Evolutionary conservation across 2,888 invertebrate genomes (phyloP), one percentile per base, ranked within the genome.

Genomic region (Philhelius pedissequus): DNA sequence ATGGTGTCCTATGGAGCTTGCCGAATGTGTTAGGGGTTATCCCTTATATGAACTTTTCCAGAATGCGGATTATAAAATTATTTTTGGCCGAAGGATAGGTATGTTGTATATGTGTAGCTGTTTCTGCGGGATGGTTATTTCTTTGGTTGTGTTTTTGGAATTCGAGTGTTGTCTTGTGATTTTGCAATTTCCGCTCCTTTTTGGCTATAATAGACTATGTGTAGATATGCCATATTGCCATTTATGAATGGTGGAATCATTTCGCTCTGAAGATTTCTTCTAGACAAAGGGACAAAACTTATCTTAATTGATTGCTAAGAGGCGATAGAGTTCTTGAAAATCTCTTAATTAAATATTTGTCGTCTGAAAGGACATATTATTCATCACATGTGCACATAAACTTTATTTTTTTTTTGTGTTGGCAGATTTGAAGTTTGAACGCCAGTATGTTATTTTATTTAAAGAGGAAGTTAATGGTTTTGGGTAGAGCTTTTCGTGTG

Each of bases 1-100:
- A 90, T 91, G 89, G 87, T 87, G 86, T 86, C 86, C 81, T 86
- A 43, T 25, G 62, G 73, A 77, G 25, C 56, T 40, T 20, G 48
- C 20, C 45, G 43, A 86, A 56, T 56, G 54, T 81, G 75, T 71
- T 62, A 74, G 50, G 79, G 79, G 79, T 75, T 78, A 77, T 70
- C 54, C 73, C 7, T 35, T 76, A 80, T 86, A 60, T 77, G 73
- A 74, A 80, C 62, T 80, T 32, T 38, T 43, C 20, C 74, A 35
- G 80, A 75, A 80, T 84, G 66, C 52, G 66, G 80, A 84, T 75
- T 75, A 68, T 50, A 71, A 76, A 84, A 76, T 84, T 84, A 84
- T 80, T 45, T 71, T 68, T 62, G 13, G 68, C 75, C 80, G 5
- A 66, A 80, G 70, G 83, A 66, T 58, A 79, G 54, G 6, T 25